Percentiles rank a stretch among this genome's conserved stretches.
Conservation (phyloP, 2,888 invertebrate species). For the Smittia aterrima region DNA sequence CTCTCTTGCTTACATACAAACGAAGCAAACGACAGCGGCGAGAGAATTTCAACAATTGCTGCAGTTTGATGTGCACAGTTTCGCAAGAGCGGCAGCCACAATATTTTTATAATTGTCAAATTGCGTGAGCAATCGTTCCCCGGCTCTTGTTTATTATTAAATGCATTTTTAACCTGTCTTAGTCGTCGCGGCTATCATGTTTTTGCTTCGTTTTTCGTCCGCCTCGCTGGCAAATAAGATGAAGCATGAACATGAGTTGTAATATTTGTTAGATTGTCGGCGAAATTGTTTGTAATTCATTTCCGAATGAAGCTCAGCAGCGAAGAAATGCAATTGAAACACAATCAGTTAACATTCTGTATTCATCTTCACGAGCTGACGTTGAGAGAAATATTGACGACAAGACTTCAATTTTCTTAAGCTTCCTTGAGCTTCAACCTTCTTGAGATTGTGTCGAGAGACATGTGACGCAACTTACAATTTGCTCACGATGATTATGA, state of each 20-base stretch:
- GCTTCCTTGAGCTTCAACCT: no score
- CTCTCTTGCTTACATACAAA: neutral
- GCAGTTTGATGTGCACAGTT: neutral
- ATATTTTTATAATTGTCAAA: constrained; percentile 30
- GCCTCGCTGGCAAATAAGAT: neutral
- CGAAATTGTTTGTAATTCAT: no score
- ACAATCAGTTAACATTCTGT: neutral
- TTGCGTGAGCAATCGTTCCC: constrained; percentile 19
- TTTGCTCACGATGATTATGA: no score
- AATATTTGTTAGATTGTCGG: constrained; percentile 6
- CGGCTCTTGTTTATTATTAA: no score
- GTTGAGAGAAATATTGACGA: neutral
- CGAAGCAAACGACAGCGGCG: no score
- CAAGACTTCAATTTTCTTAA: neutral
- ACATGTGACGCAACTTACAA: no score
- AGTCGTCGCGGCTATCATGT: no score
- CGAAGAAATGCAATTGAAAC: neutral
- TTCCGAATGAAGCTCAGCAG: neutral
- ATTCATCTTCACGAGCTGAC: neutral
- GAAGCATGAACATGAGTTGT: neutral
- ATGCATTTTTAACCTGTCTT: no score
- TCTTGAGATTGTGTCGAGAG: no score
- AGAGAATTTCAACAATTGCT: neutral
- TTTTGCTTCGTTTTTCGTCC: neutral
- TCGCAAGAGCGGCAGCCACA: neutral